These are phyloP conservation scores for Megaleporinus macrocephalus DNA, from an alignment of 2,113 vertebrate genomes.

Conservation along the genomic window DNA sequence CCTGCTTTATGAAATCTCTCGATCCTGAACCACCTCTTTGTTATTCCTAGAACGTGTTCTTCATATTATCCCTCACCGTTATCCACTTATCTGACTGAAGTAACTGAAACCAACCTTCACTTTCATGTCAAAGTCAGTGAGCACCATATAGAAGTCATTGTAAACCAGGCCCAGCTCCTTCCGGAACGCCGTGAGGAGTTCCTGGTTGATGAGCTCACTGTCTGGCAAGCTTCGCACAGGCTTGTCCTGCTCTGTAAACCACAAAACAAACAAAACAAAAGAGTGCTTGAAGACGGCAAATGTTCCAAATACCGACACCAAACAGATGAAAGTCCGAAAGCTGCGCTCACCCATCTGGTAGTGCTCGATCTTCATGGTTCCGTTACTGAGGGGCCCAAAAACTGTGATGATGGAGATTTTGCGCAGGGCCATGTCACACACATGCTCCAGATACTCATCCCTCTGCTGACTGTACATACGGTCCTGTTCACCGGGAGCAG, in stretches of 20 bases:
- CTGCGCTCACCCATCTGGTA: conserved; percentile 84
- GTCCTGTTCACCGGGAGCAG: conserved; percentile 81
- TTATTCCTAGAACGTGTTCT: background rate
- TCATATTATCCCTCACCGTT: background rate
- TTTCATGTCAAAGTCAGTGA: conserved; percentile 86
- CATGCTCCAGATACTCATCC: conserved; percentile 87
- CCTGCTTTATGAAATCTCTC: no score
- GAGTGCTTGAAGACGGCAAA: background rate
- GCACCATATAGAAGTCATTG: conserved; percentile 89
- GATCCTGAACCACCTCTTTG: no score
- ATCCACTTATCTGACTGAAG: background rate
- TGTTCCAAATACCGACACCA: background rate
- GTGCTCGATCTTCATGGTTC: conserved; percentile 90
- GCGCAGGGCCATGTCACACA: conserved; percentile 90
- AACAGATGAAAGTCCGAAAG: background rate
- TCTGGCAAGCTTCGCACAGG: conserved; percentile 85
- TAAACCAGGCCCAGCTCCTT: conserved; percentile 89
- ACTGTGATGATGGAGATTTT: conserved; percentile 88
- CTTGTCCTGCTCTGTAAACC: conserved; percentile 84
- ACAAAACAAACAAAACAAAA: background rate
- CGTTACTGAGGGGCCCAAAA: conserved; percentile 83
- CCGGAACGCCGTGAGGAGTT: conserved; percentile 83
- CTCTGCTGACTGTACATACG: conserved; percentile 88
- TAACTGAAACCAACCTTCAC: conserved; percentile 78
- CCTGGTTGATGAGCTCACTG: conserved; percentile 84